These are phyloP conservation scores for Metalampra italica DNA, from an alignment of 2,888 invertebrate species.

Conservation along the genomic window DNA sequence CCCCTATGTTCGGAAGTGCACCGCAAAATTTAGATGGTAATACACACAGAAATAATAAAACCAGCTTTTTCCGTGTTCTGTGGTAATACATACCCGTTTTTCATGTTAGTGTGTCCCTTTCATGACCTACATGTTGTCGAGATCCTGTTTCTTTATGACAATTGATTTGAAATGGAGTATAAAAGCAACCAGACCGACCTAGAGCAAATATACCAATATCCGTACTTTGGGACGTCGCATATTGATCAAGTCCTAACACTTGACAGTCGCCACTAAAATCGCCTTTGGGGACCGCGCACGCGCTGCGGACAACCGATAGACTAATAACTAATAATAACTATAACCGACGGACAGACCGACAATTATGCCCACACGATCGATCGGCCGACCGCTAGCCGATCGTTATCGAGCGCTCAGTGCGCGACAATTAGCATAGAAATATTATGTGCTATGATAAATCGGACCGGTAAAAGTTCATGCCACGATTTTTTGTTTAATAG, in stretches of 20 bases:
- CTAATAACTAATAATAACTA: constrained; percentile 30
- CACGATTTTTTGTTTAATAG: not conserved
- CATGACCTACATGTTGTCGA: too few relatives aligned
- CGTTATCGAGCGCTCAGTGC: constrained; percentile 15
- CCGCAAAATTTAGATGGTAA: too few relatives aligned
- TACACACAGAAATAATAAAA: too few relatives aligned
- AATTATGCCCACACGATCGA: constrained; percentile 24
- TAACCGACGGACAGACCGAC: constrained; percentile 21
- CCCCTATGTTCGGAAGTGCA: too few relatives aligned
- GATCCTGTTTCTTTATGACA: too few relatives aligned
- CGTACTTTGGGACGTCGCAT: too few relatives aligned
- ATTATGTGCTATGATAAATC: not conserved
- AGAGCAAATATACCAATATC: too few relatives aligned
- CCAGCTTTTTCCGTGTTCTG: too few relatives aligned
- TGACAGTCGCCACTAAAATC: not conserved
- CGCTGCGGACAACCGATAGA: constrained; percentile 21
- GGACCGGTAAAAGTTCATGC: not conserved
- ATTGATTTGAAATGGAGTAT: too few relatives aligned
- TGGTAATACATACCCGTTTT: too few relatives aligned
- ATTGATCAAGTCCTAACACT: constrained; percentile 1
- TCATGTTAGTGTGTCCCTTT: too few relatives aligned
- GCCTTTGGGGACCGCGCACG: constrained; percentile 29
- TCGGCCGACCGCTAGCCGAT: constrained; percentile 22
- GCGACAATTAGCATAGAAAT: constrained; percentile 3
- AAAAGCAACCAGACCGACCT: too few relatives aligned